phyloP scores from a whole-genome alignment of 2,113 vertebrate genomes.

The Trogon melanurus region DNA sequence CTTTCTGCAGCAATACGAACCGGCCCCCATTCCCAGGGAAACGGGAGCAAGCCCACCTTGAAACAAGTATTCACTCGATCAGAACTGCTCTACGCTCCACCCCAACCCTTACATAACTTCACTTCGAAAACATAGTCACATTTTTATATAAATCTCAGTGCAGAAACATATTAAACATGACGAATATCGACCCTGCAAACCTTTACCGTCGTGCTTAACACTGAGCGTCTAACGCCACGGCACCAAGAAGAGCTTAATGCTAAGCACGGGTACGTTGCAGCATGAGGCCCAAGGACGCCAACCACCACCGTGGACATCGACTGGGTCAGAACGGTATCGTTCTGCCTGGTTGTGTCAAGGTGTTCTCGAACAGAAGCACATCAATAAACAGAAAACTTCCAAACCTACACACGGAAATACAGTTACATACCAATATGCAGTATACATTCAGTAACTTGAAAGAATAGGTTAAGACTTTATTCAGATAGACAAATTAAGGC shows the following conservation, averaged over 20 bases:
- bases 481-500: conserved; percentile 72
- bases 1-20: conserved; percentile 27
- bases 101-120: conserved; percentile 53
- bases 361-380: conserved; percentile 60
- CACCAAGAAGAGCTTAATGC: conserved; percentile 18
- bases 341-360: conserved; percentile 32
- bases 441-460: conserved; percentile 73
- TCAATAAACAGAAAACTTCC: conserved; percentile 57
- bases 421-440: conserved; percentile 61
- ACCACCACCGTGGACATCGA: background rate
- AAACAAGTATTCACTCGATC: conserved; percentile 49
- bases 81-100: conserved; percentile 27
- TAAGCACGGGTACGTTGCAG: conserved; percentile 13
- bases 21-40: background rate
- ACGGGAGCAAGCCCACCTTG: background rate
- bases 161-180: conserved; percentile 51
- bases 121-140: conserved; percentile 63
- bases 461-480: conserved; percentile 71
- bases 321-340: background rate
- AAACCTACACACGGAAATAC: conserved; percentile 57
- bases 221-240: background rate
- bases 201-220: background rate
- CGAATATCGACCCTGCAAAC: conserved; percentile 31
- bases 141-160: conserved; percentile 56
- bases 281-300: conserved; percentile 46